These are phyloP conservation scores for Drosophila aldrichi DNA, from an alignment of 2,888 invertebrate species.

Conservation along the genomic window DNA sequence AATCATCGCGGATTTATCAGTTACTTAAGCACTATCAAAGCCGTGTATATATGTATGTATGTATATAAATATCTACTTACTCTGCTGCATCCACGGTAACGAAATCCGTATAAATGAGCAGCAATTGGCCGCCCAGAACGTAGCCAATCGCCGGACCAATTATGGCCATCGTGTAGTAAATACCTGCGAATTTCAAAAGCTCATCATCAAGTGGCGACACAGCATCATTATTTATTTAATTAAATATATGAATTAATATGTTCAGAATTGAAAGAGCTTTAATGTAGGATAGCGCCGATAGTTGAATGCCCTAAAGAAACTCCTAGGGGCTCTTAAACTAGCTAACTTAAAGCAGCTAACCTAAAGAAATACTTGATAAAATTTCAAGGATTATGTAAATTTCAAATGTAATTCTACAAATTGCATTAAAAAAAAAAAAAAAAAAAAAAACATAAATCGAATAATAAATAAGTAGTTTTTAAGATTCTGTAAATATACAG, in stretches of 20 bases:
- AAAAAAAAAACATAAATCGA: too few relatives aligned
- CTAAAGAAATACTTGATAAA: too few relatives aligned
- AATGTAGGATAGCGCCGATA: background rate
- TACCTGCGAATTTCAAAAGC: conserved; percentile 86
- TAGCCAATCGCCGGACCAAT: conserved; percentile 94
- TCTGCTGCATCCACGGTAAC: conserved; percentile 87
- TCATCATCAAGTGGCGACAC: background rate
- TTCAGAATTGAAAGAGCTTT: background rate
- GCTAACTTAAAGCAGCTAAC: too few relatives aligned
- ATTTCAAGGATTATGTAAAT: too few relatives aligned
- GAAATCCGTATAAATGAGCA: conserved; percentile 92
- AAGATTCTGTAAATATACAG: too few relatives aligned
- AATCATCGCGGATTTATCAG: conserved; percentile 55
- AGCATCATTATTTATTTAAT: background rate
- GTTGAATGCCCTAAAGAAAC: background rate
- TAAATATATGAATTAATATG: background rate
- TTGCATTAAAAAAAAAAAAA: too few relatives aligned
- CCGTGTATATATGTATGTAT: background rate
- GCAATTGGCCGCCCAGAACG: conserved; percentile 93
- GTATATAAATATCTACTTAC: conserved; percentile 86
- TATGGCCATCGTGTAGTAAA: conserved; percentile 93
- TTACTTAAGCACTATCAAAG: conserved; percentile 30
- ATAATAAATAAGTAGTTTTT: too few relatives aligned
- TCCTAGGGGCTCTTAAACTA: too few relatives aligned
- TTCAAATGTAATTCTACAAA: too few relatives aligned